Conservation (phyloP, 2,888 invertebrate species). For the Neoascia interrupta region DNA sequence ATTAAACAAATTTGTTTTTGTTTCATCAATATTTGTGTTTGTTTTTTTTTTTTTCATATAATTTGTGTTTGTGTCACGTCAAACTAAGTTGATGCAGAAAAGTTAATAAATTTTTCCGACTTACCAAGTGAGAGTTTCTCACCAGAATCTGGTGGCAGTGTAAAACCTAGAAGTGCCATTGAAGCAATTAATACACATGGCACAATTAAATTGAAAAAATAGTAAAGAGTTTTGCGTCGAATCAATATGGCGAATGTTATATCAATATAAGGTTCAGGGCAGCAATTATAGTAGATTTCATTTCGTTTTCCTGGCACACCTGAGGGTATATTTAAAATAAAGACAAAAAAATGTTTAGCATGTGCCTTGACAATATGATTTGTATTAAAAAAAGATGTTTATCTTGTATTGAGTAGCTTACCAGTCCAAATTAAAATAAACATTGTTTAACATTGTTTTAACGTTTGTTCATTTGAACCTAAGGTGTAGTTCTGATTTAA, state of each 20-base stretch:
- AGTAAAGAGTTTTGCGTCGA: constrained; percentile 97
- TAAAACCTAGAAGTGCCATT: constrained; percentile 99
- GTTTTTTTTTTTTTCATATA: constrained; percentile 16
- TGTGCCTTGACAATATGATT: background rate
- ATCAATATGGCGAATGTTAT: constrained; percentile 98
- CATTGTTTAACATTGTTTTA: constrained; percentile 1
- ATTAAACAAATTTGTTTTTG: background rate
- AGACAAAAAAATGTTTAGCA: constrained; percentile 17
- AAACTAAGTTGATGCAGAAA: background rate
- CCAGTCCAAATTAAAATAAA: no score
- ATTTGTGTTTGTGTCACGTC: constrained; percentile 41
- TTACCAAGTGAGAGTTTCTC: constrained; percentile 98
- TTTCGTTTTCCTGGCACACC: constrained; percentile 96
- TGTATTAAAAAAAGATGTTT: no score
- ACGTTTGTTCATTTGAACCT: constrained; percentile 6
- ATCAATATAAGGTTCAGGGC: constrained; percentile 98
- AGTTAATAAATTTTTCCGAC: constrained; percentile 66
- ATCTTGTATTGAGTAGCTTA: background rate
- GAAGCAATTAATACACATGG: constrained; percentile 99
- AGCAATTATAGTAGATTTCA: constrained; percentile 97
- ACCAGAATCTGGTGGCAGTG: constrained; percentile 99
- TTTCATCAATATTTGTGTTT: constrained; percentile 13
- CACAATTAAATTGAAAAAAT: constrained; percentile 99
- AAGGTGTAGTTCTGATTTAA: no score
- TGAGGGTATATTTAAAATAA: constrained; percentile 75